These are phyloP conservation scores for Entomobrya multifasciata DNA, from an alignment of 2,888 invertebrate genomes.

Conservation along the genomic window DNA sequence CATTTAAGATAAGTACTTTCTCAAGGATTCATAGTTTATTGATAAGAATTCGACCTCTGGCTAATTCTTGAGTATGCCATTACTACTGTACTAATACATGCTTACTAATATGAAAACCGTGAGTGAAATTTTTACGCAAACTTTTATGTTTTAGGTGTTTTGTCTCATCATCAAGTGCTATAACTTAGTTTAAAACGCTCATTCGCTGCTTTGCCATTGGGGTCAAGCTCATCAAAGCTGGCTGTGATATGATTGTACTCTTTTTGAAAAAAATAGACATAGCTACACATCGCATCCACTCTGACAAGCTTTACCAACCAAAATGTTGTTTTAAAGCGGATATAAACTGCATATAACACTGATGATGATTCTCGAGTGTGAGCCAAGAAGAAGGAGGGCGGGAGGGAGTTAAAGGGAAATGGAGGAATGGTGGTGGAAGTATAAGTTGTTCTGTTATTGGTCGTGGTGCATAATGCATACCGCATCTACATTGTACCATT, in stretches of 20 bases:
- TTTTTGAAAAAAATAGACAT: slow-evolving; percentile 69
- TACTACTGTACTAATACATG: not conserved
- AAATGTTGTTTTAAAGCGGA: slow-evolving; percentile 40
- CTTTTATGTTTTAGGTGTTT: too few species aligned
- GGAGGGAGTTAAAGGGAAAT: not conserved
- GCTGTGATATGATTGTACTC: slow-evolving; percentile 93
- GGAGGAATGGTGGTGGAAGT: not conserved
- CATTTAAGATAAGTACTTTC: not conserved
- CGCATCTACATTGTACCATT: slow-evolving; percentile 24
- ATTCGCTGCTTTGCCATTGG: slow-evolving; percentile 39
- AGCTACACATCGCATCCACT: slow-evolving; percentile 92
- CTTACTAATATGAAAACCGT: not conserved
- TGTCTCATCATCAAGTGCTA: not conserved
- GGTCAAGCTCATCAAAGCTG: slow-evolving; percentile 95
- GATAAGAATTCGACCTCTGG: too few species aligned
- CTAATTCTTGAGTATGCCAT: not conserved
- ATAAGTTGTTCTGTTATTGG: not conserved
- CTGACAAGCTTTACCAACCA: slow-evolving; percentile 86
- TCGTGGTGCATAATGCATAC: slow-evolving; percentile 40
- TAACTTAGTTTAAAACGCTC: not conserved
- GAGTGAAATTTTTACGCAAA: not conserved
- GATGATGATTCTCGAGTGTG: not conserved
- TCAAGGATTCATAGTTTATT: not conserved
- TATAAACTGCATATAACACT: not conserved
- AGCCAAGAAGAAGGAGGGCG: slow-evolving; percentile 12